Conservation (phyloP, 1,140 invertebrate species). For the Bilobella aurantiaca region DNA sequence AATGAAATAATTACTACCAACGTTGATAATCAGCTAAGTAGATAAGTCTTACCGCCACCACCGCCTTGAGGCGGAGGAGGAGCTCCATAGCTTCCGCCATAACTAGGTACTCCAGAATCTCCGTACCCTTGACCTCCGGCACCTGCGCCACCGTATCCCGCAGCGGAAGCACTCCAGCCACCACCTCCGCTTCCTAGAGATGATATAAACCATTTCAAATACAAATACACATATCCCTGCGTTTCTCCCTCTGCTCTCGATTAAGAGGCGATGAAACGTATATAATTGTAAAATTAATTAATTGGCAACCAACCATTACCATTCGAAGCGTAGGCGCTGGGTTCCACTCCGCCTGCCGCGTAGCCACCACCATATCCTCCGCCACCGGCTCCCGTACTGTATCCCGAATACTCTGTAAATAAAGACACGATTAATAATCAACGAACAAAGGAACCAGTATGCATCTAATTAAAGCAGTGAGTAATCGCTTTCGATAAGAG, state of each 20-base stretch:
- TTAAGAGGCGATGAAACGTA: background rate
- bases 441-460: background rate
- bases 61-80: background rate
- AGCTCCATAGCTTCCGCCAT: background rate
- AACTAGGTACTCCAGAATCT: background rate
- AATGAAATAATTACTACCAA: background rate
- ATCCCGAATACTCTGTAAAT: constrained; percentile 22
- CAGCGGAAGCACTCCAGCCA: constrained; percentile 3
- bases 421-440: too few relatives aligned
- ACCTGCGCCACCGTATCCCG: constrained; percentile 1
- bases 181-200: background rate
- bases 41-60: background rate
- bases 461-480: too few relatives aligned
- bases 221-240: background rate
- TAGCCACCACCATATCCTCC: constrained; percentile 11
- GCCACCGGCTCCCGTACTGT: constrained; percentile 22
- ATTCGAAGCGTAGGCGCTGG: constrained; percentile 4
- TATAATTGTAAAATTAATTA: background rate
- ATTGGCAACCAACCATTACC: background rate
- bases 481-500: too few relatives aligned
- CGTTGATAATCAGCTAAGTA: background rate
- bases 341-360: background rate
- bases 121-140: background rate
- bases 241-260: background rate
- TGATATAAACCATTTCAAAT: background rate